A percentile compares a stretch with the other conserved stretches of the same genome.
These are phyloP conservation scores for Spodoptera littoralis DNA, from an alignment of 2,888 invertebrate genomes.

Conservation along the genomic window DNA sequence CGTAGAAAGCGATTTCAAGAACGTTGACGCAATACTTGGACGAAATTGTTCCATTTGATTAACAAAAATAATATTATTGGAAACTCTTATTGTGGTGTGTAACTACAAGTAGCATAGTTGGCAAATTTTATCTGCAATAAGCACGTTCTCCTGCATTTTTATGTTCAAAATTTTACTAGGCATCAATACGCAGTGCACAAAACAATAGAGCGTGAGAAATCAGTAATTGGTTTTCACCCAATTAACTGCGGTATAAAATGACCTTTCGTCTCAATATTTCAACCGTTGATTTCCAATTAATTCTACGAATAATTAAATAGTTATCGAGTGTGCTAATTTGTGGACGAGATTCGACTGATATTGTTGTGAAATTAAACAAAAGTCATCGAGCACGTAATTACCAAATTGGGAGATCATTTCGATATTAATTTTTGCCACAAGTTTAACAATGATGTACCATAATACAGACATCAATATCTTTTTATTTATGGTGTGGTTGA, in stretches of 20 bases:
- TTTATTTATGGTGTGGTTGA: too few species aligned
- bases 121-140: conserved; percentile 19
- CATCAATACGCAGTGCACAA: conserved; percentile 30
- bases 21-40: conserved; percentile 76
- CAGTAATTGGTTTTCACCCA: conserved; percentile 66
- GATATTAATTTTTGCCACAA: neutral
- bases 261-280: conserved; percentile 50
- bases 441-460: too few species aligned
- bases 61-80: conserved; percentile 51
- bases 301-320: conserved; percentile 36
- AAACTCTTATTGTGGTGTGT: conserved; percentile 5
- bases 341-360: conserved; percentile 7
- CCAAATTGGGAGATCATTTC: neutral
- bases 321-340: conserved; percentile 19
- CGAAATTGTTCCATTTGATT: conserved; percentile 74
- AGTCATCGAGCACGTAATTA: neutral
- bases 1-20: conserved; percentile 84
- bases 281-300: conserved; percentile 48
- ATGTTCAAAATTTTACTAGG: conserved; percentile 15
- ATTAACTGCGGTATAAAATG: conserved; percentile 62
- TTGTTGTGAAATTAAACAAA: neutral
- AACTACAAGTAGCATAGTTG: conserved; percentile 6
- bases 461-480: too few species aligned
- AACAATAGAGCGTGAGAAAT: conserved; percentile 57
- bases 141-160: conserved; percentile 27